Base-by-base conservation (phyloP, 2,113 vertebrate species). In the Eudyptes chrysolophus region DNA sequence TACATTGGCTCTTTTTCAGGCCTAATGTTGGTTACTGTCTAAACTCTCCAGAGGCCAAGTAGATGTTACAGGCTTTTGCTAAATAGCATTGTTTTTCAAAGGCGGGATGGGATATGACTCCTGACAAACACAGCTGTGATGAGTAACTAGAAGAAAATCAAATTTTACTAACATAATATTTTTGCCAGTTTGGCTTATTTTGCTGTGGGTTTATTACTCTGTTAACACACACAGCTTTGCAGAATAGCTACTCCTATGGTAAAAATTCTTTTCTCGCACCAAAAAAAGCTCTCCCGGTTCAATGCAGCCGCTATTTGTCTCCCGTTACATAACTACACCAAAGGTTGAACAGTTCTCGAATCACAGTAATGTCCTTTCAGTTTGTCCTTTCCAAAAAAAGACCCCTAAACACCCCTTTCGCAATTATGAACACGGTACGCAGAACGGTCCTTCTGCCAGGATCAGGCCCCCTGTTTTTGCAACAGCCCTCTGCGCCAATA, bases 361-460 rank as follows among this genome's bases (percentile, higher is more conserved):
- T 26, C 7, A 2, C 74, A 25, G 55, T 1, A 54, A 25, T 0
- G 36, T 21, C 89, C 89, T 92, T 78, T 76, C 69, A 76, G 87
- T 30, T 13, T 6, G 38, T 25, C 48, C 77, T n/a, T 84, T 36
- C 36, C 40, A 30, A 57, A 64, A 78, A 36, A 13, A 12, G 4
- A 16, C 49, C 77, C 49, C 72, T 8, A 16, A 38, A 34, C 32
- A 2, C 7, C 8, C 21, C 26, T 66, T 64, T 46, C 46, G 5
- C 36, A 22, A 1, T 13, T 55, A 25, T 0, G 13, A 55, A 1
- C 25, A 11, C 3, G 2, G 80, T 2, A 15, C 7, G 4, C 16
- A 74, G 58, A 54, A 24, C 2, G 24, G 66, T 40, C 93, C 92
- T 52, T 0, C 4, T 8, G 57, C 89, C 78, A 90, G 81, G 84